A percentile compares a stretch with the other conserved stretches of the same genome.
These are phyloP conservation scores for Chrysomallon squamiferum DNA, from an alignment of 1,140 invertebrate species.

Conservation along the genomic window DNA sequence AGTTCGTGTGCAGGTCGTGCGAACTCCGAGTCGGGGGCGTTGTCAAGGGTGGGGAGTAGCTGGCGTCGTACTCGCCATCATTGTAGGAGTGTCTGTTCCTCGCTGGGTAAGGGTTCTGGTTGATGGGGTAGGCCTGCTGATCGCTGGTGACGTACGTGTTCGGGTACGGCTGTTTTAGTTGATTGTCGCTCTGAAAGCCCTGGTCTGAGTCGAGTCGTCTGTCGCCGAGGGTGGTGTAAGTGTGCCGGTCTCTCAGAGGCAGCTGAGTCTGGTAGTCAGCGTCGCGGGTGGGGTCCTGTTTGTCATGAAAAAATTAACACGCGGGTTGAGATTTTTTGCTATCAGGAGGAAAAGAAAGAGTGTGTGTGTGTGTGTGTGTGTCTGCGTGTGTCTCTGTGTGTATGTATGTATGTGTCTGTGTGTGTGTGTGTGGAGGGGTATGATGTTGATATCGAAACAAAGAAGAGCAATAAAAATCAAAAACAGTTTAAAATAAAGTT, in stretches of 20 bases:
- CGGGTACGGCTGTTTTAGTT: background rate
- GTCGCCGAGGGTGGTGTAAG: background rate
- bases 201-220: background rate
- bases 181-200: background rate
- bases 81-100: too few species aligned
- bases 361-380: conserved; percentile 7
- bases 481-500: background rate
- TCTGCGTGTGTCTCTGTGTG: conserved; percentile 7
- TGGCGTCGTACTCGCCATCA: too few species aligned
- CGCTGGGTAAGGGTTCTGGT: too few species aligned
- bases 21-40: too few species aligned
- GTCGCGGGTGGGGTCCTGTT: too few species aligned
- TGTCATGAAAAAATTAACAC: too few species aligned
- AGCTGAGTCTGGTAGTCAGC: background rate
- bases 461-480: background rate
- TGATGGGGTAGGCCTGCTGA: too few species aligned
- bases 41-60: too few species aligned
- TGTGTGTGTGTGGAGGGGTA: conserved; percentile 1
- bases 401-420: conserved; percentile 7
- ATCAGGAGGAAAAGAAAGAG: too few species aligned
- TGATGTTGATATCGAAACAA: background rate
- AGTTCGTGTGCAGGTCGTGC: too few species aligned
- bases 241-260: background rate
- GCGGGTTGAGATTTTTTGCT: too few species aligned
- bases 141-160: background rate